These are phyloP conservation scores for Sinodicranocentrus sp. DNA, from an alignment of 2,888 invertebrate species.

Conservation along the genomic window DNA sequence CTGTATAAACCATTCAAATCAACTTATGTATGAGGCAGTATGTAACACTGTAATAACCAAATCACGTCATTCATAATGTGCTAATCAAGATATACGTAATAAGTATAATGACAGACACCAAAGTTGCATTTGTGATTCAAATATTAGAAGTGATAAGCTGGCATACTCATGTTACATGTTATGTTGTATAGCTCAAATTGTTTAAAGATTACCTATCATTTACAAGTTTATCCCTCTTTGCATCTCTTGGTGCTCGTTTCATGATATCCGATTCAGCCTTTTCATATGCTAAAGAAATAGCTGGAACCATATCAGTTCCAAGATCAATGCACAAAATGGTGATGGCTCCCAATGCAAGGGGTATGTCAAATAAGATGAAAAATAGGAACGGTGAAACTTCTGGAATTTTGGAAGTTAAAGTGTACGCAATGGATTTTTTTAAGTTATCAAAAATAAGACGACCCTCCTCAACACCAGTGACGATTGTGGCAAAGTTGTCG, in stretches of 20 bases:
- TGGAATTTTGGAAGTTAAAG: conserved; percentile 97
- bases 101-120: background rate
- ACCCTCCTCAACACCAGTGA: conserved; percentile 89
- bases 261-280: conserved; percentile 87
- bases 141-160: too few species aligned
- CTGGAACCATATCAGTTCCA: conserved; percentile 95
- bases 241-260: conserved; percentile 83
- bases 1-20: too few species aligned
- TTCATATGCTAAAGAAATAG: conserved; percentile 87
- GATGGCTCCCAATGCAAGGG: conserved; percentile 96
- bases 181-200: too few species aligned
- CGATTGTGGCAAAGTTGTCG: conserved; percentile 86
- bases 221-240: conserved; percentile 86
- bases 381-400: conserved; percentile 90
- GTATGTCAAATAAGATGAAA: conserved; percentile 96
- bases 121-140: too few species aligned
- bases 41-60: too few species aligned
- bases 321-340: conserved; percentile 99
- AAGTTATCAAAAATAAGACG: conserved; percentile 98
- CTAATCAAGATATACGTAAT: too few species aligned
- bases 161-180: too few species aligned
- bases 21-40: too few species aligned
- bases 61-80: too few species aligned
- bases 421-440: conserved; percentile 97
- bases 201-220: conserved; percentile 81